phyloP scores from a whole-genome alignment of 1,140 invertebrate species.

The Trichonephila clavata region DNA sequence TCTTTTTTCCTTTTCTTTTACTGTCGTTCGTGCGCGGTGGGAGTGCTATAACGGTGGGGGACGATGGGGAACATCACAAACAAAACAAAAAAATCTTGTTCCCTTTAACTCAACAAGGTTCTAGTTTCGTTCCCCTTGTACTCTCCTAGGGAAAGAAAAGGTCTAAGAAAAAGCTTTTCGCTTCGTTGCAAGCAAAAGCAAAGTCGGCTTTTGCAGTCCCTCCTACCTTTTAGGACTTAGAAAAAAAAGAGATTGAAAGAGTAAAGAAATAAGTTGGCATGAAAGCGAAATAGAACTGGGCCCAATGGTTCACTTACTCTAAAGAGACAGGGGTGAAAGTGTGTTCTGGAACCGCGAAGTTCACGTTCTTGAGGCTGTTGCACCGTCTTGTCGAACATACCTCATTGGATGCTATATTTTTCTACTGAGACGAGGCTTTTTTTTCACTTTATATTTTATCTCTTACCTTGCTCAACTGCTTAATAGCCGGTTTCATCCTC shows the following conservation, averaged over 20 bases:
- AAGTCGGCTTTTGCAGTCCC: conserved; percentile 11
- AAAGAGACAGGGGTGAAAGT: conserved; percentile 43
- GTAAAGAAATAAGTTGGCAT: conserved; percentile 11
- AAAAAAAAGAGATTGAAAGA: conserved; percentile 27
- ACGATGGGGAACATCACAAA: conserved; percentile 4
- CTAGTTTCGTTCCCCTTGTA: conserved; percentile 33
- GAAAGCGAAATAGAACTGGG: background rate
- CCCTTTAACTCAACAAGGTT: conserved; percentile 60
- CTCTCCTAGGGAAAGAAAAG: background rate
- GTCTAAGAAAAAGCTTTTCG: conserved; percentile 45
- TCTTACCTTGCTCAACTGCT: background rate
- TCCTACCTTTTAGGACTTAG: conserved; percentile 2
- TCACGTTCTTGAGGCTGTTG: conserved; percentile 15
- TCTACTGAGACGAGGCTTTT: background rate
- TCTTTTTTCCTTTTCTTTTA: conserved; percentile 46
- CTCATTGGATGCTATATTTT: background rate
- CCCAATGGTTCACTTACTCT: conserved; percentile 22
- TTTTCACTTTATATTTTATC: background rate
- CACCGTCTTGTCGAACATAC: conserved; percentile 49
- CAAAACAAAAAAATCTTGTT: conserved; percentile 15
- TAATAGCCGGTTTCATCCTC: conserved; percentile 23
- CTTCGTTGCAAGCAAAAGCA: background rate
- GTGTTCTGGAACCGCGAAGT: conserved; percentile 10
- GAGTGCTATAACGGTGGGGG: background rate
- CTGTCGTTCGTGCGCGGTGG: conserved; percentile 6